These are phyloP conservation scores for Thalpophila matura DNA, from an alignment of 2,888 invertebrate genomes.

Conservation along the genomic window DNA sequence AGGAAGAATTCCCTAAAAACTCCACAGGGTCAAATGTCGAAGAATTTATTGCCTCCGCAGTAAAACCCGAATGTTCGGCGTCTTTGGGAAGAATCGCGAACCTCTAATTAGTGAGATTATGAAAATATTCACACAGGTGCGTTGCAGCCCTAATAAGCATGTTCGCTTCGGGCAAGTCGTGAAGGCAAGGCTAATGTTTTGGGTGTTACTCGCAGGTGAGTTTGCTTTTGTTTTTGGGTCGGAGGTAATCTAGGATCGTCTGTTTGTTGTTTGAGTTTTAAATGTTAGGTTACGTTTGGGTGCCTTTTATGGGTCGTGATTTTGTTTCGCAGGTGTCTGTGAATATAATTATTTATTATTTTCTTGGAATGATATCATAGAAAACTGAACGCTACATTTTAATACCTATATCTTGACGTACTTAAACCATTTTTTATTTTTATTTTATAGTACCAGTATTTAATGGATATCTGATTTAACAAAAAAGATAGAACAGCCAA, in stretches of 20 bases:
- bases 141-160: constrained; percentile 87
- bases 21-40: constrained; percentile 89
- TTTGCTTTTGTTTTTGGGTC: constrained; percentile 80
- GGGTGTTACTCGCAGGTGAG: constrained; percentile 87
- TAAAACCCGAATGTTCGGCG: constrained; percentile 85
- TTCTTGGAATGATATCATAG: constrained; percentile 3
- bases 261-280: constrained; percentile 57
- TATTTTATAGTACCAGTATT: background rate
- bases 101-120: constrained; percentile 90
- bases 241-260: constrained; percentile 80
- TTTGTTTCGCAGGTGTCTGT: constrained; percentile 25
- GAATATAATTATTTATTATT: background rate
- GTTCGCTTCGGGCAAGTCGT: constrained; percentile 88
- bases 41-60: constrained; percentile 90
- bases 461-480: background rate
- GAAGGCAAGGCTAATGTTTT: constrained; percentile 84
- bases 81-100: constrained; percentile 89
- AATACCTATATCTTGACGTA: background rate
- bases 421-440: too few species aligned
- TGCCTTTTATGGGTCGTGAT: constrained; percentile 20
- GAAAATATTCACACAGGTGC: constrained; percentile 91
- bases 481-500: background rate
- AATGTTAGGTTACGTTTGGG: constrained; percentile 43
- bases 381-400: background rate
- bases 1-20: constrained; percentile 88